Percentiles rank a stretch among this genome's conserved stretches.
Conservation (phyloP, 1,140 invertebrate species). For the Pogonognathellus flavescens region DNA sequence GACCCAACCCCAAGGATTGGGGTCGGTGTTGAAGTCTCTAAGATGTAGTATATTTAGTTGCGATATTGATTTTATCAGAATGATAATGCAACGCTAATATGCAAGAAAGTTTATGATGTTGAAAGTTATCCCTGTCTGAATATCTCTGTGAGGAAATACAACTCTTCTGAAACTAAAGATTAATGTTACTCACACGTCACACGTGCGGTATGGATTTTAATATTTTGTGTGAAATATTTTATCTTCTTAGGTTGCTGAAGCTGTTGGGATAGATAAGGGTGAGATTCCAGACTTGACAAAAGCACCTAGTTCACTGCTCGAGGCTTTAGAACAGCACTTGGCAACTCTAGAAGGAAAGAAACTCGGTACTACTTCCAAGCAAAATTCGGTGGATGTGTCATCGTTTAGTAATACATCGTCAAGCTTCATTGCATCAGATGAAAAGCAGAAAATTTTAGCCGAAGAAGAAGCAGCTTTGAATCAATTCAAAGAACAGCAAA, state of each 20-base stretch:
- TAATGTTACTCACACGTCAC: too few relatives aligned
- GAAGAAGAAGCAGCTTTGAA: conserved; percentile 96
- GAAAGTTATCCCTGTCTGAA: conserved; percentile 53
- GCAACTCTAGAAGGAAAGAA: conserved; percentile 93
- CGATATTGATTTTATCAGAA: too few relatives aligned
- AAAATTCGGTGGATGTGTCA: conserved; percentile 65
- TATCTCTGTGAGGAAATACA: neutral
- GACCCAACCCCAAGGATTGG: too few relatives aligned
- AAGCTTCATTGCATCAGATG: conserved; percentile 66
- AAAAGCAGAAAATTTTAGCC: conserved; percentile 86
- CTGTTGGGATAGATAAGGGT: conserved; percentile 97
- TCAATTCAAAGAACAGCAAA: conserved; percentile 86
- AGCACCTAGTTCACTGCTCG: conserved; percentile 97
- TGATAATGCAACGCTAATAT: neutral
- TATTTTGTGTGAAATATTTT: too few relatives aligned
- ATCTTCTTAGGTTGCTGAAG: conserved; percentile 76
- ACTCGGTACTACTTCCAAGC: conserved; percentile 68
- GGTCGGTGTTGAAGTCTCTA: too few relatives aligned
- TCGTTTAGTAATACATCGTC: conserved; percentile 66
- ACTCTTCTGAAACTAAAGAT: conserved; percentile 4
- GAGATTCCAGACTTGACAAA: conserved; percentile 97
- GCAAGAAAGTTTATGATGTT: neutral
- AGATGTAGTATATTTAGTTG: too few relatives aligned
- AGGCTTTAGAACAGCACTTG: conserved; percentile 97
- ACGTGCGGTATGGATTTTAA: too few relatives aligned